Base-by-base conservation (phyloP, 2,888 invertebrate genomes). In the Tricholauxania praeusta region DNA sequence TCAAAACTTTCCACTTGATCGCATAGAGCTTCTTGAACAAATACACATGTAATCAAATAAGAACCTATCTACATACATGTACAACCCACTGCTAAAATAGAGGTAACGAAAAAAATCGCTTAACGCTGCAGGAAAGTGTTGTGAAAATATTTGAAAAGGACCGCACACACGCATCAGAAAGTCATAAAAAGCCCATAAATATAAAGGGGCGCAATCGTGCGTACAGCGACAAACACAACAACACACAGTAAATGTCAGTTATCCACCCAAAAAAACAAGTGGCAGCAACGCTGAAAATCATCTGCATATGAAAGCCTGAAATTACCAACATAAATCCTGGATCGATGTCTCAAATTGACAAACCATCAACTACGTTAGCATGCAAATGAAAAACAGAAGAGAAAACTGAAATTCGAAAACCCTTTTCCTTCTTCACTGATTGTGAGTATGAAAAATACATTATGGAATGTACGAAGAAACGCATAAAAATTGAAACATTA, bases 281-380 rank as follows among this genome's bases (percentile, higher is more conserved):
- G 19, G 55, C 57, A 64, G 47, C 64, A 64, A 49, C 32, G 22
- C 73, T 39, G 57, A 68, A 67, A 74, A 57, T 79, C 83, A 83
- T 82, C 82, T 82, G 83, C 83, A 83, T 82, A 82, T 84, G 78
- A 72, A 60, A 73, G 71, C 15, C 79, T 77, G 78, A 82, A 82
- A 84, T 83, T 83, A 79, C 82, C 79, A 76, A 80, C 79, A 82
- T 82, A 82, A 84, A 82, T 84, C 80, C 75, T 73, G 76, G 79
- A 64, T 64, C 64, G 51, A 64, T 49, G 49, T 19, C 19, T 51
- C 15, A 64, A 57, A 64, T 64, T 64, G 64, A 64, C 64, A 51
- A 64, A 64, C 49, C 64, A 64, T 64, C 19, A 51, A 51, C 64
- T 22, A 10, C 19, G 15, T 53, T 53, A 15, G 47, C 59, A 28